Base-by-base conservation (phyloP, 35 echinoderm and acorn worm species). In the Lytechinus variegatus region DNA sequence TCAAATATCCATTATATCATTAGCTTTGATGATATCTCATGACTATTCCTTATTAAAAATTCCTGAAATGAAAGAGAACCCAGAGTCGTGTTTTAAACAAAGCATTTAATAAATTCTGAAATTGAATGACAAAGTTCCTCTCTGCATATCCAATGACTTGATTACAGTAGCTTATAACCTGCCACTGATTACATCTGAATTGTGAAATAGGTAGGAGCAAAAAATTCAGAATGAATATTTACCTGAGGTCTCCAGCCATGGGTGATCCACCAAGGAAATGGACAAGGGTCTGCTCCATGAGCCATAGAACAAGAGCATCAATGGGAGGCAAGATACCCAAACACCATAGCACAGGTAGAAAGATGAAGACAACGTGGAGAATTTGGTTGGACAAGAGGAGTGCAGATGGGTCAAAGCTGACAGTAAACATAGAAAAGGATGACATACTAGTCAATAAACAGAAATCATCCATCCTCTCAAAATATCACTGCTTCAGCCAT, bases 231-330 rank as follows among this genome's bases (percentile, higher is more conserved):
- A 44, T 44, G 33, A 44, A 79, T 24, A 7, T 79, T 96, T 99
- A 99, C 98, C 98, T 99, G 6, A 97, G 16, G 97, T 99, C 97
- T 94, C 96, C 95, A 51, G 98, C 98, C 94, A 98, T 97, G 4
- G 95, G 96, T 90, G 98, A 99, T 24, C 98, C 98, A 61, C 97
- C 98, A 10, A 98, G 94, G 44, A 86, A 61, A 93, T 89, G 44
- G n/a, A 98, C 89, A 0, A 97, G 95, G 9, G 71, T 56, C 58
- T 97, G 97, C 86, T 99, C 98, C 87, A 96, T 95, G 13, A 99
- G 52, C 98, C 98, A 99, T 54, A 97, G 56, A 3, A 96, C 28
- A 6, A 99, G 91, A 28, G 97, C 97, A 89, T 98, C 98, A n/a
- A 99, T 52, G 21, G 98, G 95, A 57, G 98, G 98, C 27, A 99